phyloP scores from a whole-genome alignment of 2,113 vertebrate species.

The Pterocles orientalis region DNA sequence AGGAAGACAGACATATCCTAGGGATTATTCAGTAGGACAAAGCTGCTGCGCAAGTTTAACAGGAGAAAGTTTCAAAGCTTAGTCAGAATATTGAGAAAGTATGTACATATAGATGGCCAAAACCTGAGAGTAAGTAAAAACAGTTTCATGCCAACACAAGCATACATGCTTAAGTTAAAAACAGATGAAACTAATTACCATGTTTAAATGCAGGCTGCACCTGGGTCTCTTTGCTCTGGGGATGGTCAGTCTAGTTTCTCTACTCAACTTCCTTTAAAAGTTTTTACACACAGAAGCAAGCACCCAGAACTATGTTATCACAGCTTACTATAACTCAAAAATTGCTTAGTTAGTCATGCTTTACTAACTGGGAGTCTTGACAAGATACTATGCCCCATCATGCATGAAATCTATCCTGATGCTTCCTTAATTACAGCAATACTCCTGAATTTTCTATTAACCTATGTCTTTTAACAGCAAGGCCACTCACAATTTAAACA shows the following conservation, averaged over 20 bases:
- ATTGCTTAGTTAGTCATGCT: constrained; percentile 16
- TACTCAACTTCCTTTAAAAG: neutral
- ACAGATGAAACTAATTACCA: constrained; percentile 22
- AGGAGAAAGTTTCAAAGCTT: neutral
- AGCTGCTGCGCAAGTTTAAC: constrained; percentile 30
- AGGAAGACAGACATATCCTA: constrained; percentile 51
- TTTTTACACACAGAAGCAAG: neutral
- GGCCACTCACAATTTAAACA: neutral
- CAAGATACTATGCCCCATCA: neutral
- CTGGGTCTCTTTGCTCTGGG: constrained; percentile 23
- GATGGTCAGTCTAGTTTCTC: neutral
- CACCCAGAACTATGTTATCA: neutral
- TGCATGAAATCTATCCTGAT: neutral
- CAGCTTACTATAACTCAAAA: neutral
- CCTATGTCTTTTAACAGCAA: neutral
- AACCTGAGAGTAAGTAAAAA: neutral
- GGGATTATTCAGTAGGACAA: constrained; percentile 36
- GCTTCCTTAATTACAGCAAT: neutral
- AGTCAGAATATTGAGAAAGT: neutral
- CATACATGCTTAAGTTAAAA: constrained; percentile 50
- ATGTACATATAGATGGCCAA: neutral
- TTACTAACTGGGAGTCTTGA: neutral
- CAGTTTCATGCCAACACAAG: constrained; percentile 53
- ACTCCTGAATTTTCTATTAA: neutral
- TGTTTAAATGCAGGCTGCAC: constrained; percentile 26